Conservation (phyloP, 2,113 vertebrate species). For the Nestor notabilis region DNA sequence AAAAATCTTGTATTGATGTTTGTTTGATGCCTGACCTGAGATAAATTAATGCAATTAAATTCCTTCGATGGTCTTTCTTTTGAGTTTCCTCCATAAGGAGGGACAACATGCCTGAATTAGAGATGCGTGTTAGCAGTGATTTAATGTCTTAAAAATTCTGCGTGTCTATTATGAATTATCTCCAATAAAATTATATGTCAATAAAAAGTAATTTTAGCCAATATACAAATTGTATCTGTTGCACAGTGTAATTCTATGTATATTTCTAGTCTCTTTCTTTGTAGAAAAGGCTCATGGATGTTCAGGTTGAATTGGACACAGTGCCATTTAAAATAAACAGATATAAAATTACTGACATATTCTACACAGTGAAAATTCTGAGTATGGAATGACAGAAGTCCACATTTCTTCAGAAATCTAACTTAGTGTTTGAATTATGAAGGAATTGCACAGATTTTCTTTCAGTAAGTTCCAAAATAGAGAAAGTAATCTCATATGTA, state of each 20-base stretch:
- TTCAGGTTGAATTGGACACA: background rate
- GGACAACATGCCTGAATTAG: background rate
- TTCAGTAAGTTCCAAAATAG: background rate
- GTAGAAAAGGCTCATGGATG: background rate
- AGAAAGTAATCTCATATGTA: background rate
- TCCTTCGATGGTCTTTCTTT: background rate
- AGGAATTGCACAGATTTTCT: background rate
- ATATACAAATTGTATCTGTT: background rate
- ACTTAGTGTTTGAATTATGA: background rate
- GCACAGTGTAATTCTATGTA: background rate
- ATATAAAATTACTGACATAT: background rate
- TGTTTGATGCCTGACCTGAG: background rate
- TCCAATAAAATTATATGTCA: background rate
- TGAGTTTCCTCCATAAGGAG: background rate
- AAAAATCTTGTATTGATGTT: background rate
- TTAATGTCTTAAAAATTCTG: background rate
- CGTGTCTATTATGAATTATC: background rate
- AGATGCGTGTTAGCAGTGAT: background rate
- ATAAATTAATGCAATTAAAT: background rate
- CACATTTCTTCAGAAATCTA: background rate
- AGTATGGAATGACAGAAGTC: background rate
- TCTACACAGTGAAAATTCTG: background rate
- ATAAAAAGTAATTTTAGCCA: background rate
- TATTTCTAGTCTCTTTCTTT: background rate
- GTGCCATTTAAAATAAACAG: background rate